A percentile compares a stretch with the other conserved stretches of the same genome.
These are phyloP conservation scores for Hoplostethus atlanticus DNA, from an alignment of 2,797 vertebrate genomes.

Conservation along the genomic window DNA sequence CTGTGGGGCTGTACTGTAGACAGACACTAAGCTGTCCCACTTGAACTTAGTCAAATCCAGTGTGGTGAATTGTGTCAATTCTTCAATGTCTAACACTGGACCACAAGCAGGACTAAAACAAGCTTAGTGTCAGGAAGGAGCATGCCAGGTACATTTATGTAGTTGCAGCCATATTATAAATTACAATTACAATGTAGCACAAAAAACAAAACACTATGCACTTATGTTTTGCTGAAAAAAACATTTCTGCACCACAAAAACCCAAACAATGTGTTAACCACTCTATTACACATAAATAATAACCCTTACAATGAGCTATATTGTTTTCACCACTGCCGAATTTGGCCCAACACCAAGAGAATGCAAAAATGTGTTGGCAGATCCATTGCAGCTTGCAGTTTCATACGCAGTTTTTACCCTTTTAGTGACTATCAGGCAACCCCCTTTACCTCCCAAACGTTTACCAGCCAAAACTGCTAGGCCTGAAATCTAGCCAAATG, in stretches of 20 bases:
- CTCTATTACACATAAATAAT: slow-evolving; percentile 27
- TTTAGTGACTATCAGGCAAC: slow-evolving; percentile 12
- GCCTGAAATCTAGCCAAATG: slow-evolving; percentile 15
- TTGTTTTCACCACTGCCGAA: slow-evolving; percentile 49
- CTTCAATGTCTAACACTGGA: background rate
- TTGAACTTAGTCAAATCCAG: background rate
- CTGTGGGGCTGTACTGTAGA: background rate
- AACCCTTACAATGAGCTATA: slow-evolving; percentile 42
- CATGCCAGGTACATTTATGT: background rate
- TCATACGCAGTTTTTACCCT: background rate
- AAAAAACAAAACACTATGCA: too few relatives aligned
- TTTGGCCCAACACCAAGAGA: slow-evolving; percentile 47
- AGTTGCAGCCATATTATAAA: too few relatives aligned
- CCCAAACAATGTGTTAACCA: slow-evolving; percentile 19
- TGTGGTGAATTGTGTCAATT: background rate
- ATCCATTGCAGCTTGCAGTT: background rate
- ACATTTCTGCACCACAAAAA: background rate
- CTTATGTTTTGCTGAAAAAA: background rate
- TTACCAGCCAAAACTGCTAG: background rate
- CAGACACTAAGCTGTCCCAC: background rate
- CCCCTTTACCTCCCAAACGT: slow-evolving; percentile 7
- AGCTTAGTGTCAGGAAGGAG: background rate
- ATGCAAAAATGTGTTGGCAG: slow-evolving; percentile 35
- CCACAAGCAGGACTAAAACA: background rate
- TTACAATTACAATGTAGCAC: too few relatives aligned